Evolutionary conservation across 2,888 invertebrate genomes (phyloP).

Genomic region (Mellilla xanthometata): DNA sequence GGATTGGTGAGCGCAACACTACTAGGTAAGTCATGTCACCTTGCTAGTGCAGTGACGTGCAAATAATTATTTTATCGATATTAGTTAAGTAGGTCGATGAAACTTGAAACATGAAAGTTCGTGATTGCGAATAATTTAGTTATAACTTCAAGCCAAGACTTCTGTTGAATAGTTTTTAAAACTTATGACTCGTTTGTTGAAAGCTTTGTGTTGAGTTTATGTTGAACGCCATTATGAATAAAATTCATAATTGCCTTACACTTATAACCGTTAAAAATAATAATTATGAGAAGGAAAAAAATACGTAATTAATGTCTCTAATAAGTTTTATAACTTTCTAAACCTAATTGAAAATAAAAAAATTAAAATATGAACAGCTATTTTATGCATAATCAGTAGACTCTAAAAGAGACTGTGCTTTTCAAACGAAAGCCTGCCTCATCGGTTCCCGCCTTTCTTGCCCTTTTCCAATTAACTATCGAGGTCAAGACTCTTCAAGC

Average conservation of each 20-base stretch:
- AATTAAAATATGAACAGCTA: too few species aligned
- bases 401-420: slow-evolving; percentile 8
- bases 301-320: background rate
- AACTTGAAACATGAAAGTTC: too few species aligned
- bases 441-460: slow-evolving; percentile 23
- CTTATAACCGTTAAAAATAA: too few species aligned
- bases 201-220: too few species aligned
- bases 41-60: slow-evolving; percentile 14
- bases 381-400: background rate
- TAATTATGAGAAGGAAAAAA: too few species aligned
- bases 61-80: slow-evolving; percentile 23
- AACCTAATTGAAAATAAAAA: background rate
- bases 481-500: slow-evolving; percentile 29
- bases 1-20: slow-evolving; percentile 32
- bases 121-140: too few species aligned
- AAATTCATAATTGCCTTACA: too few species aligned
- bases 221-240: too few species aligned
- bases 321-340: background rate
- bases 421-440: slow-evolving; percentile 9
- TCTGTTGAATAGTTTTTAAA: too few species aligned
- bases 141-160: too few species aligned
- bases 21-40: slow-evolving; percentile 29
- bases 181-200: too few species aligned
- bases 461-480: slow-evolving; percentile 34
- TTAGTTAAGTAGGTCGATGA: too few species aligned